Evolutionary conservation across 1,140 invertebrate genomes (phyloP).

Genomic region (Epicauta chinensis): DNA sequence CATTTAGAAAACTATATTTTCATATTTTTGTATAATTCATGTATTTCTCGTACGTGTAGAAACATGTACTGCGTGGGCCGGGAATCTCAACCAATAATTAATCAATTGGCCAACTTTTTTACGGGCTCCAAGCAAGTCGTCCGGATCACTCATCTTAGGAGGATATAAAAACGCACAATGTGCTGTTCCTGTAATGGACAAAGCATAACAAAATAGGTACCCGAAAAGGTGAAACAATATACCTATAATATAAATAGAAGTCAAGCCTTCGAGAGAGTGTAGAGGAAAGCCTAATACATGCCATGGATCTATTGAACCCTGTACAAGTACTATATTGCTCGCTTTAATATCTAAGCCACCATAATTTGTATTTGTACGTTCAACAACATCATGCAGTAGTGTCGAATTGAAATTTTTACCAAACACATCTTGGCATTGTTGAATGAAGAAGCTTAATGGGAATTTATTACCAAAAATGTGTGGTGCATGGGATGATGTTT

Average conservation of each 20-base stretch:
- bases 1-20: too few species aligned
- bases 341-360: constrained; percentile 67
- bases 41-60: too few species aligned
- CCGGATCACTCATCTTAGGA: too few species aligned
- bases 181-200: constrained; percentile 65
- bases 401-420: constrained; percentile 47
- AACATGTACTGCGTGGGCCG: too few species aligned
- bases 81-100: too few species aligned
- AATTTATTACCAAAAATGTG: constrained; percentile 76
- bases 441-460: constrained; percentile 69
- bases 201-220: too few species aligned
- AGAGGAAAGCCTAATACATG: constrained; percentile 71
- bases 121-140: too few species aligned
- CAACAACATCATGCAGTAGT: constrained; percentile 55
- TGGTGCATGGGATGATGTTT: constrained; percentile 69
- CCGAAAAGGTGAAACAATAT: constrained; percentile 18
- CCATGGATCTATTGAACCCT: constrained; percentile 92
- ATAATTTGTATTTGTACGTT: constrained; percentile 72
- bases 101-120: too few species aligned
- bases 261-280: constrained; percentile 56
- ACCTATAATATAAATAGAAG: constrained; percentile 71
- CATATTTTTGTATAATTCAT: too few species aligned
- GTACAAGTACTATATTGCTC: constrained; percentile 75
- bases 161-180: constrained; percentile 80
- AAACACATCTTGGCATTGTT: constrained; percentile 80